phyloP scores from a whole-genome alignment of 2,113 vertebrate genomes.

The Notarius lentiginosus region DNA sequence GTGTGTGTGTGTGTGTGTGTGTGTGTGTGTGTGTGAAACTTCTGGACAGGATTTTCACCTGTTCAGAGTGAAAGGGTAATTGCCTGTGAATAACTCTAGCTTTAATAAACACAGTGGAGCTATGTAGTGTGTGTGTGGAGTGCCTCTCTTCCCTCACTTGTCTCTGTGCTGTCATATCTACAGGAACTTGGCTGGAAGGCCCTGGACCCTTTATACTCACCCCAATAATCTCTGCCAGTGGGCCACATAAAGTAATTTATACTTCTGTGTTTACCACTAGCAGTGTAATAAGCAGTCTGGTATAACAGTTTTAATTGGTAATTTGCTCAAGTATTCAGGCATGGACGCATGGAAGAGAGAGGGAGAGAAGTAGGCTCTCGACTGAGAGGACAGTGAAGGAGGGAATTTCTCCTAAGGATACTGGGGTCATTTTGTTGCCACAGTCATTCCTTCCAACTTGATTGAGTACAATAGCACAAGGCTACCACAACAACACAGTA shows the following conservation, averaged over 20 bases:
- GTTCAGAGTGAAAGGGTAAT: conserved; percentile 47
- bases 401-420: not conserved
- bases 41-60: conserved; percentile 10
- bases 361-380: not conserved
- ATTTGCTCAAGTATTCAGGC: conserved; percentile 40
- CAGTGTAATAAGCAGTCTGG: conserved; percentile 31
- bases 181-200: conserved; percentile 44
- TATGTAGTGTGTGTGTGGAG: conserved; percentile 32
- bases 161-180: conserved; percentile 50
- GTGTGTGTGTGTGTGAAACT: not conserved
- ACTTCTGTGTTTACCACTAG: conserved; percentile 38
- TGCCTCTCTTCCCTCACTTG: not conserved
- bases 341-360: conserved; percentile 25
- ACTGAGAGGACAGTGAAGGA: conserved; percentile 20
- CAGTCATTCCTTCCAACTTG: not conserved
- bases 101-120: conserved; percentile 49
- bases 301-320: conserved; percentile 52
- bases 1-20: no score
- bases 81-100: conserved; percentile 52
- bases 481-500: not conserved
- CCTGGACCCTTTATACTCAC: conserved; percentile 27
- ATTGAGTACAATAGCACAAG: conserved; percentile 1
- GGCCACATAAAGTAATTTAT: conserved; percentile 53
- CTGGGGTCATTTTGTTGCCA: not conserved
- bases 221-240: conserved; percentile 53